phyloP scores from a whole-genome alignment of 1,140 invertebrate species.

The Diuraphis noxia region DNA sequence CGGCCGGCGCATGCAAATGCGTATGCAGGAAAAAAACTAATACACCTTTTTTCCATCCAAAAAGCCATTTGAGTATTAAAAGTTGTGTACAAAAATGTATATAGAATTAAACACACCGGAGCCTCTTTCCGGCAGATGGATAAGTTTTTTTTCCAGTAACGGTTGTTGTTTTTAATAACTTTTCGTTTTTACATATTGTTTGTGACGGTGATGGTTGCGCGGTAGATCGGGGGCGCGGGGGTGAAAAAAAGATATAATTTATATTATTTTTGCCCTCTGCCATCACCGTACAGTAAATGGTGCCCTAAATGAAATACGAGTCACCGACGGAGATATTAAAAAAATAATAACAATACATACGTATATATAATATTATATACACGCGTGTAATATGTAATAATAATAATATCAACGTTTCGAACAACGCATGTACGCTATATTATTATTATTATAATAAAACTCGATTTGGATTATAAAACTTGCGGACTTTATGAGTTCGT shows the following conservation, averaged over 20 bases:
- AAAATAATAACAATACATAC: slow-evolving; percentile 26
- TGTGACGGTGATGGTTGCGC: neutral
- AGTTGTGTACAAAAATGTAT: slow-evolving; percentile 43
- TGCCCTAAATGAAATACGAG: slow-evolving; percentile 40
- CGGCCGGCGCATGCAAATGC: slow-evolving; percentile 9
- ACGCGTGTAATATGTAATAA: neutral
- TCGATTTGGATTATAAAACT: slow-evolving; percentile 49
- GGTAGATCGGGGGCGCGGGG: neutral
- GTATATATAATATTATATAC: neutral
- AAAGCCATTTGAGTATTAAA: slow-evolving; percentile 53
- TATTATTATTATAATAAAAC: slow-evolving; percentile 27
- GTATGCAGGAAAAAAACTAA: slow-evolving; percentile 2
- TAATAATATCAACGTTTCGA: neutral
- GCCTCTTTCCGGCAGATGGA: slow-evolving; percentile 49
- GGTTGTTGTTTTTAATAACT: slow-evolving; percentile 54
- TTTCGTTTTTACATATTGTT: slow-evolving; percentile 53
- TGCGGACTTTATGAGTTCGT: slow-evolving; percentile 31
- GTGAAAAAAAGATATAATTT: slow-evolving; percentile 34
- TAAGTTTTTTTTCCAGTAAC: slow-evolving; percentile 39
- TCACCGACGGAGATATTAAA: slow-evolving; percentile 44
- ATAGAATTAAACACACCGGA: slow-evolving; percentile 54
- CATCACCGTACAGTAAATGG: slow-evolving; percentile 1
- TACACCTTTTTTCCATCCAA: slow-evolving; percentile 41
- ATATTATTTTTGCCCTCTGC: slow-evolving; percentile 46
- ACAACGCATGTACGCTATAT: neutral